Conservation (phyloP, 2,888 invertebrate genomes). For the Cantharis rufa region DNA sequence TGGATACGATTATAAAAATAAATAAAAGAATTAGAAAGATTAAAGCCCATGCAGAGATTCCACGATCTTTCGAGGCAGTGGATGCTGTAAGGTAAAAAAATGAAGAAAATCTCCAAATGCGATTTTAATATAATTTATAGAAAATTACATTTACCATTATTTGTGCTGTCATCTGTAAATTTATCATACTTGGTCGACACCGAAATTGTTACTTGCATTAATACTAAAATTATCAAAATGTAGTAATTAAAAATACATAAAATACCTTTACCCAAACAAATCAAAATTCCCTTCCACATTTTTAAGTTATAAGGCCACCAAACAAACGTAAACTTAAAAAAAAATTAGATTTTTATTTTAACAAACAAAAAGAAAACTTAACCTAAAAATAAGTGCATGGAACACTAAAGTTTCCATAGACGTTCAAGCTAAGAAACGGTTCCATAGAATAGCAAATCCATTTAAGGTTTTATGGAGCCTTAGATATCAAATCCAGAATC, state of each 20-base stretch:
- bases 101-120: neutral
- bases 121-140: neutral
- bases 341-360: neutral
- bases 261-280: neutral
- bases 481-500: too few relatives aligned
- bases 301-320: neutral
- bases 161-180: neutral
- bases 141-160: neutral
- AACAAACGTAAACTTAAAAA: neutral
- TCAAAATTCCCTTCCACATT: neutral
- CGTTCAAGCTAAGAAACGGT: neutral
- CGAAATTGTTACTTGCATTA: neutral
- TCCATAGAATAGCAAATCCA: neutral
- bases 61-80: slow-evolving; percentile 49
- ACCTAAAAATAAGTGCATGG: neutral
- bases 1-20: slow-evolving; percentile 59
- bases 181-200: neutral
- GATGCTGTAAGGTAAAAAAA: neutral
- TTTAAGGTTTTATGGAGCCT: neutral
- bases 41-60: slow-evolving; percentile 69
- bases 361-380: neutral
- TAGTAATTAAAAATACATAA: neutral
- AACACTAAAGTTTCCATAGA: neutral
- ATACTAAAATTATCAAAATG: neutral
- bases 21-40: slow-evolving; percentile 60